Evolutionary conservation across 2,797 vertebrate species (phyloP).

Genomic region (Poecile montanus): DNA sequence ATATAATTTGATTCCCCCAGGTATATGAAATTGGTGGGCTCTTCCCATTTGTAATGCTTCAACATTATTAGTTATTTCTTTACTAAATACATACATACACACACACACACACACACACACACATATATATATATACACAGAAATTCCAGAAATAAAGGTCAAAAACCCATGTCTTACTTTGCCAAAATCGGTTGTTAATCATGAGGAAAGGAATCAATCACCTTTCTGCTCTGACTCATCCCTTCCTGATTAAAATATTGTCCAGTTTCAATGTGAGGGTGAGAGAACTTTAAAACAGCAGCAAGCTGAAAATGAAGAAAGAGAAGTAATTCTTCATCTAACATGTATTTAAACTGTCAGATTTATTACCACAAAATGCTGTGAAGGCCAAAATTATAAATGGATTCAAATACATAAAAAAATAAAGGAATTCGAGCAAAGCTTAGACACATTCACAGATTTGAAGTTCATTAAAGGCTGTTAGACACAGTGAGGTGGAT

Average conservation of each 20-base stretch:
- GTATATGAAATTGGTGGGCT: background rate
- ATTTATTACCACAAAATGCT: background rate
- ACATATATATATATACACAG: background rate
- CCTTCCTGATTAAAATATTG: background rate
- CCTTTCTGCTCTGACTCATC: background rate
- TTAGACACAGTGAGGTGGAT: background rate
- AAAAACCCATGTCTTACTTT: background rate
- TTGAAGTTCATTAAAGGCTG: background rate
- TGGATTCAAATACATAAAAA: background rate
- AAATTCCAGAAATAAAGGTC: background rate
- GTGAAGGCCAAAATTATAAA: background rate
- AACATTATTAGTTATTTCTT: background rate
- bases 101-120: too few species aligned
- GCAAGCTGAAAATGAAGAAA: background rate
- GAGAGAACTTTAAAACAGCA: background rate
- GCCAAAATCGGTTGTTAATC: background rate
- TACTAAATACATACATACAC: background rate
- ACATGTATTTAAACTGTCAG: background rate
- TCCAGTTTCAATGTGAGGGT: background rate
- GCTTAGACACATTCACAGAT: background rate
- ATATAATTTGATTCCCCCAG: background rate
- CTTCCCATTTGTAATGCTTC: background rate
- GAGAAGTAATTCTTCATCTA: background rate
- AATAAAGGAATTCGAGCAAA: background rate
- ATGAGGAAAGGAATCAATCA: background rate